Conservation (phyloP, 2,797 vertebrate species). For the Coilia nasus region DNA sequence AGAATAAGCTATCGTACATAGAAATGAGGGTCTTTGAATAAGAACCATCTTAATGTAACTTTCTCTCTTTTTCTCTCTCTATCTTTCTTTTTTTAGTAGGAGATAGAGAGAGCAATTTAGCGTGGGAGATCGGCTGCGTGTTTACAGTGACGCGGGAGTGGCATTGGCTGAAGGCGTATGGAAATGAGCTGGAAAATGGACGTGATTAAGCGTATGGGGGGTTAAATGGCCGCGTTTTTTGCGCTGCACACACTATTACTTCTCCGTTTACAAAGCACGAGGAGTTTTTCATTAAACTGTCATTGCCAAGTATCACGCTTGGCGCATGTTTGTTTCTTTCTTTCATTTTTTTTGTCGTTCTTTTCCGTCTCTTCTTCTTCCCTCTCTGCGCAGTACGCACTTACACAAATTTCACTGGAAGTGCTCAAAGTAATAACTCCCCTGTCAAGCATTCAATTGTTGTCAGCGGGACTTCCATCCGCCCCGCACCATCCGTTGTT, state of each 20-base stretch:
- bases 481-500: background rate
- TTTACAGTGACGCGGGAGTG: constrained; percentile 53
- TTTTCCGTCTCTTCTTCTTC: background rate
- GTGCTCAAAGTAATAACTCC: constrained; percentile 19
- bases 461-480: constrained; percentile 5
- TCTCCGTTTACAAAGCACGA: constrained; percentile 62
- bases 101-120: constrained; percentile 6
- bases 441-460: constrained; percentile 19
- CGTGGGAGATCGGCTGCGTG: constrained; percentile 48
- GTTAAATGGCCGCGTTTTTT: constrained; percentile 53
- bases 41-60: background rate
- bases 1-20: background rate
- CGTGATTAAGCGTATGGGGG: constrained; percentile 62
- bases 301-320: constrained; percentile 42
- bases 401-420: constrained; percentile 22
- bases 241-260: constrained; percentile 70
- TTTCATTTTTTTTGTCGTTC: background rate
- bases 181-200: constrained; percentile 73
- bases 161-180: constrained; percentile 63
- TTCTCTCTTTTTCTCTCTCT: background rate
- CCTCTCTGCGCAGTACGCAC: background rate
- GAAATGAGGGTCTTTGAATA: background rate
- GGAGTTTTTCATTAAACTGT: constrained; percentile 72
- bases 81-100: no score
- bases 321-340: constrained; percentile 58